phyloP scores from a whole-genome alignment of 1,140 invertebrate genomes.

The Lordiphosa mommai region DNA sequence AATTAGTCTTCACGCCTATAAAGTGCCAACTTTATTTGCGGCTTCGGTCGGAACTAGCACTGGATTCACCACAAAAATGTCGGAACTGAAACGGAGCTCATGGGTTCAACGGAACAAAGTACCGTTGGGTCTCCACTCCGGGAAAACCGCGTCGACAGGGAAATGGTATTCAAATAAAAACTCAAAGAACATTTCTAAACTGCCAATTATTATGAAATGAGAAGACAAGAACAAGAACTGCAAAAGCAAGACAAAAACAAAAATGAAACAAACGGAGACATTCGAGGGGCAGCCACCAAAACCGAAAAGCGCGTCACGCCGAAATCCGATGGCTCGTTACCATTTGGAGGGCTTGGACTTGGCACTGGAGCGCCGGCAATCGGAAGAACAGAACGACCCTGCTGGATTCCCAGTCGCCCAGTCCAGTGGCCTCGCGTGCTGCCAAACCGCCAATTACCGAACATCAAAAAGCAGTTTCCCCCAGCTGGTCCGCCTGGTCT shows the following conservation, averaged over 20 bases:
- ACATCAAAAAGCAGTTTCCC: slow-evolving; percentile 75
- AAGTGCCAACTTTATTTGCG: slow-evolving; percentile 60
- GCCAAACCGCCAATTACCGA: slow-evolving; percentile 76
- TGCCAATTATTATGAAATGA: slow-evolving; percentile 75
- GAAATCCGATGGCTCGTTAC: slow-evolving; percentile 63
- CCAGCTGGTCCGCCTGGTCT: slow-evolving; percentile 35
- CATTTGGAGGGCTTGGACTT: slow-evolving; percentile 36
- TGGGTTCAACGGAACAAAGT: slow-evolving; percentile 57
- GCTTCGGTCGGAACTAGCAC: slow-evolving; percentile 45
- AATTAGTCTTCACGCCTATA: slow-evolving; percentile 70
- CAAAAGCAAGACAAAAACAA: slow-evolving; percentile 13
- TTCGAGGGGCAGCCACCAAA: slow-evolving; percentile 26
- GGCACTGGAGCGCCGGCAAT: slow-evolving; percentile 52
- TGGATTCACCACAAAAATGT: slow-evolving; percentile 48
- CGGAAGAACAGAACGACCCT: slow-evolving; percentile 39
- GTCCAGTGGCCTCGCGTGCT: slow-evolving; percentile 58
- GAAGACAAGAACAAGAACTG: slow-evolving; percentile 29
- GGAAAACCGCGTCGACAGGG: slow-evolving; percentile 24
- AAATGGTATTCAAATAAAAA: slow-evolving; percentile 63
- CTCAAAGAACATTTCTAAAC: slow-evolving; percentile 72
- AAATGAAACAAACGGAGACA: slow-evolving; percentile 32
- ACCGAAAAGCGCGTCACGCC: slow-evolving; percentile 68
- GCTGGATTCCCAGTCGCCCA: background rate
- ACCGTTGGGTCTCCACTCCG: slow-evolving; percentile 38
- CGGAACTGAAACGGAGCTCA: slow-evolving; percentile 10